A percentile compares a stretch with the other conserved stretches of the same genome.
Evolutionary conservation across 2,888 invertebrate genomes (phyloP).

Genomic region (Tortricodes alternella): DNA sequence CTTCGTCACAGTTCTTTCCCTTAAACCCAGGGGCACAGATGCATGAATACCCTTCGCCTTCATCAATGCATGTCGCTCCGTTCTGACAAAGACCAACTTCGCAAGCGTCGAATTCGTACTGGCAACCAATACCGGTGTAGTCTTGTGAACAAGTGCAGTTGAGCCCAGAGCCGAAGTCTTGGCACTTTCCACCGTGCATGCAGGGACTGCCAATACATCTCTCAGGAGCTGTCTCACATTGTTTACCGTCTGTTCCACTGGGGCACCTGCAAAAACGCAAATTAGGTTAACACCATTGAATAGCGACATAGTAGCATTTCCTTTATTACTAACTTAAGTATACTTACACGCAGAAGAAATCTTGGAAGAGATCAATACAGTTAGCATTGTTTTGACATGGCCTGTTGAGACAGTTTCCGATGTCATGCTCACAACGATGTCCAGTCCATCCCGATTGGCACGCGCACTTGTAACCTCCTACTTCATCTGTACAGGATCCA

Average conservation of each 20-base stretch:
- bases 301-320: too few species aligned
- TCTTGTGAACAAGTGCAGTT: constrained; percentile 96
- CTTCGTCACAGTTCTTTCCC: constrained; percentile 94
- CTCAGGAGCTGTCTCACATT: constrained; percentile 98
- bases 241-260: constrained; percentile 97
- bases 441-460: constrained; percentile 95
- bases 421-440: constrained; percentile 91
- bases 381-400: constrained; percentile 97
- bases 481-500: constrained; percentile 93
- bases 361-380: constrained; percentile 96
- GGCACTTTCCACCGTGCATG: constrained; percentile 97
- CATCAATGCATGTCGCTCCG: constrained; percentile 95
- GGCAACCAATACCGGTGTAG: constrained; percentile 94
- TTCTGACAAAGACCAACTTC: constrained; percentile 95
- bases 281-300: not conserved
- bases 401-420: constrained; percentile 91
- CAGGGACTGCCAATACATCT: constrained; percentile 96
- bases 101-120: constrained; percentile 96
- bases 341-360: constrained; percentile 94
- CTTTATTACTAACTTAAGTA: too few species aligned
- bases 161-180: constrained; percentile 96
- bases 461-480: constrained; percentile 91
- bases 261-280: constrained; percentile 87
- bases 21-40: constrained; percentile 91
- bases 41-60: constrained; percentile 93